Evolutionary conservation across 2,888 invertebrate species (phyloP).

Genomic region (Sceliomorpha sp.): DNA sequence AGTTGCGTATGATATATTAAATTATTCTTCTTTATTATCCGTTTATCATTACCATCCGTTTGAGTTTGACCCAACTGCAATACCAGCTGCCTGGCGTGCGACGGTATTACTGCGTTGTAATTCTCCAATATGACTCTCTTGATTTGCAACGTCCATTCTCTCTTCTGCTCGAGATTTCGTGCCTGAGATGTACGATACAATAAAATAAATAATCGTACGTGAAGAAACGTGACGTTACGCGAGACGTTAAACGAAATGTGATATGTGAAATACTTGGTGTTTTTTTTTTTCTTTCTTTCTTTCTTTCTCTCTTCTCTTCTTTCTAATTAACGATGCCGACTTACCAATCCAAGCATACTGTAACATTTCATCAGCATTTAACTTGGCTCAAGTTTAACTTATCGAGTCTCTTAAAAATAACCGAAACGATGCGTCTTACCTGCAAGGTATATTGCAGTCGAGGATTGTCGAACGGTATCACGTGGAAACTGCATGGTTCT

Average conservation of each 20-base stretch:
- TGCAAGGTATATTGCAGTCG: constrained; percentile 93
- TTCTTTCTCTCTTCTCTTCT: too few relatives aligned
- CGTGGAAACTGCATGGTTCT: constrained; percentile 96
- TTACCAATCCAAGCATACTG: constrained; percentile 52
- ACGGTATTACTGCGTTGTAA: constrained; percentile 96
- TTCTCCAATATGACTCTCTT: constrained; percentile 96
- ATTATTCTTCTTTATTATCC: too few relatives aligned
- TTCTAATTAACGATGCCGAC: too few relatives aligned
- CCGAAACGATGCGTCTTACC: too few relatives aligned
- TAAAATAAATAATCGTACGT: background rate
- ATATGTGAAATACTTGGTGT: too few relatives aligned
- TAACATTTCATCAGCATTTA: too few relatives aligned
- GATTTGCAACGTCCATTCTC: constrained; percentile 90
- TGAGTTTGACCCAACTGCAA: constrained; percentile 92
- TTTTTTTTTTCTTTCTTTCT: too few relatives aligned
- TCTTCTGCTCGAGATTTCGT: constrained; percentile 90
- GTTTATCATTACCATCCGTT: constrained; percentile 83
- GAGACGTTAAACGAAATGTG: too few relatives aligned
- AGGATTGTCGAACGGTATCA: constrained; percentile 97
- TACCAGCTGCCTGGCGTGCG: constrained; percentile 94
- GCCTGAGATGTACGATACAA: constrained; percentile 81
- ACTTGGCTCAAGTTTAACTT: too few relatives aligned
- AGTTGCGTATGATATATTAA: too few relatives aligned
- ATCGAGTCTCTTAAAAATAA: too few relatives aligned
- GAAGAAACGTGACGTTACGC: too few relatives aligned